A percentile compares a stretch with the other conserved stretches of the same genome.
phyloP scores from a whole-genome alignment of 2,113 vertebrate species.

The Tetraodon nigroviridis region DNA sequence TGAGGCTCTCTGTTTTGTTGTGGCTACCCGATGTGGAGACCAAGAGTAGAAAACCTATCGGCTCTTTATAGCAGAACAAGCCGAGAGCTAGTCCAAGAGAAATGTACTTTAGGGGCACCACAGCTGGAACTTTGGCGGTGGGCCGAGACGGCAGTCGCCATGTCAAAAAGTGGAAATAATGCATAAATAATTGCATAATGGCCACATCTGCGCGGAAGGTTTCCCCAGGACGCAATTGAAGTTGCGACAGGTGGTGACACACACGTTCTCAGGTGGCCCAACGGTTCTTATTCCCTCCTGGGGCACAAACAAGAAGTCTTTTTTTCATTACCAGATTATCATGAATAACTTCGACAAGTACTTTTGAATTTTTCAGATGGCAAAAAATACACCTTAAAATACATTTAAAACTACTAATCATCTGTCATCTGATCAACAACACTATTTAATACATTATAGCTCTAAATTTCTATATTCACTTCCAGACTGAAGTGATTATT shows the following conservation, averaged over 20 bases:
- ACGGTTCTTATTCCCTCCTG: slow-evolving; percentile 8
- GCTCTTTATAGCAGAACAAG: neutral
- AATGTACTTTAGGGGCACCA: slow-evolving; percentile 3
- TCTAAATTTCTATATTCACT: too few relatives aligned
- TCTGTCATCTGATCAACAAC: too few relatives aligned
- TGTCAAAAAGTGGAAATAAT: slow-evolving; percentile 28
- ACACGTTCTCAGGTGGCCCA: slow-evolving; percentile 8
- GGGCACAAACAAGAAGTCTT: neutral
- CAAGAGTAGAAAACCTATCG: neutral
- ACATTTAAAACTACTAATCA: too few relatives aligned
- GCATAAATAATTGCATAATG: slow-evolving; percentile 33
- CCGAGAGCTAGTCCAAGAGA: neutral
- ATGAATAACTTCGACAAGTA: too few relatives aligned
- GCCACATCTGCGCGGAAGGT: slow-evolving; percentile 29
- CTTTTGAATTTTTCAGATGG: neutral
- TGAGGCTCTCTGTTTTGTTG: slow-evolving; percentile 55
- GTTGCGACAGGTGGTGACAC: slow-evolving; percentile 16
- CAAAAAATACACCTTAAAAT: neutral
- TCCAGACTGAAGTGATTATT: too few relatives aligned
- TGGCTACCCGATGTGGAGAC: slow-evolving; percentile 44
- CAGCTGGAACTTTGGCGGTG: slow-evolving; percentile 4
- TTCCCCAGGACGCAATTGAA: slow-evolving; percentile 33
- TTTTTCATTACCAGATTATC: too few relatives aligned
- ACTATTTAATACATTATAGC: too few relatives aligned
- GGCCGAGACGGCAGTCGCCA: slow-evolving; percentile 10